Evolutionary conservation across 2,888 invertebrate genomes (phyloP).

Genomic region (Drosophila mayaguana): DNA sequence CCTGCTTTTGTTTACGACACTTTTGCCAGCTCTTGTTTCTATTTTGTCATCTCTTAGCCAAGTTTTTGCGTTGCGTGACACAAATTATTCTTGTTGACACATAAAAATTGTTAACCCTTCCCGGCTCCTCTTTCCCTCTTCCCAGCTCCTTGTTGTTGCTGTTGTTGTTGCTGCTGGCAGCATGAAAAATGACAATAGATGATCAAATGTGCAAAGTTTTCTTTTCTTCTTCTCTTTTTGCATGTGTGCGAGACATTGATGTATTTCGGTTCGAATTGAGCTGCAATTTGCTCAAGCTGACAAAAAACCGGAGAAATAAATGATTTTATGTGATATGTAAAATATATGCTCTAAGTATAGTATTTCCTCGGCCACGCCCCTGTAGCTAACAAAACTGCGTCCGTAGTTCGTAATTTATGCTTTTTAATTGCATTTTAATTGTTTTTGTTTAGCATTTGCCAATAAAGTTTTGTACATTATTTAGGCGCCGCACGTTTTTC

Average conservation of each 20-base stretch:
- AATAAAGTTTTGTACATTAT: slow-evolving; percentile 56
- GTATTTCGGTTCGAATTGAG: slow-evolving; percentile 61
- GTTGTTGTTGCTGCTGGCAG: slow-evolving; percentile 8
- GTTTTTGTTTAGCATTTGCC: slow-evolving; percentile 46
- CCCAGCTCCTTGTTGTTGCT: background rate
- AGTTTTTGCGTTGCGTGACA: slow-evolving; percentile 61
- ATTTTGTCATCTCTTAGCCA: slow-evolving; percentile 61
- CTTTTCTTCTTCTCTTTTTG: background rate
- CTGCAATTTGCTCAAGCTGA: slow-evolving; percentile 42
- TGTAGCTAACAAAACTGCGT: background rate
- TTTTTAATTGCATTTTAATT: slow-evolving; percentile 73
- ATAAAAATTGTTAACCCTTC: slow-evolving; percentile 75
- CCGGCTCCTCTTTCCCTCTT: slow-evolving; percentile 22
- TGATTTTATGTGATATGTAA: background rate
- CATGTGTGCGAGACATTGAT: slow-evolving; percentile 62
- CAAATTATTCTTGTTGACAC: slow-evolving; percentile 78
- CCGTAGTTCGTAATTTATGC: slow-evolving; percentile 25
- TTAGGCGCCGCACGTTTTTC: slow-evolving; percentile 62
- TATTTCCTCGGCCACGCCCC: slow-evolving; percentile 7
- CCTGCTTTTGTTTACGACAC: slow-evolving; percentile 60
- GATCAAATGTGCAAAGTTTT: slow-evolving; percentile 61
- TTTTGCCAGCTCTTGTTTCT: slow-evolving; percentile 48
- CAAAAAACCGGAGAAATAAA: slow-evolving; percentile 9
- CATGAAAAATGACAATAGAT: slow-evolving; percentile 74
- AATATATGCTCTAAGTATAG: background rate